Percentiles rank a stretch among this genome's conserved stretches.
phyloP scores from a whole-genome alignment of 2,113 vertebrate genomes.

The Lates calcarifer region DNA sequence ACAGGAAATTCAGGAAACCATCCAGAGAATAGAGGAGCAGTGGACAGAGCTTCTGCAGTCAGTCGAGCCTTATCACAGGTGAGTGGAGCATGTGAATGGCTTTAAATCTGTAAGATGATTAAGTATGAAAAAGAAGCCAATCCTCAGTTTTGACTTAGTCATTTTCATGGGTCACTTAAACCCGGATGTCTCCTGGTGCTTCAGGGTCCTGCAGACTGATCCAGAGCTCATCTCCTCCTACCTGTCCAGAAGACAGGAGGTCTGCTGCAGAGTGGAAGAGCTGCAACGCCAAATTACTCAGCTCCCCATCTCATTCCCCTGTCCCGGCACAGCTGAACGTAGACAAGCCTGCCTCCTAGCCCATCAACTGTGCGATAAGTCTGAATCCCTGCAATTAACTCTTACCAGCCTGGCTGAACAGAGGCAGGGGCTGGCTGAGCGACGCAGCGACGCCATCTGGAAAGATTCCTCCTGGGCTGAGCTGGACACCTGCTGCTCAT shows the following conservation, averaged over 20 bases:
- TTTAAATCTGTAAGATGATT: neutral
- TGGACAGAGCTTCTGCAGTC: constrained; percentile 6
- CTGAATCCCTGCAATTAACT: constrained; percentile 11
- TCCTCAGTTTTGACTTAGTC: neutral
- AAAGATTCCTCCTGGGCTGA: constrained; percentile 35
- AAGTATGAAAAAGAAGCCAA: accelerated
- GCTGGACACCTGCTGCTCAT: constrained; percentile 32
- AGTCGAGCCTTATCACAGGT: constrained; percentile 36
- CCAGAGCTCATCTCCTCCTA: constrained; percentile 24
- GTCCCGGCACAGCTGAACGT: constrained; percentile 27
- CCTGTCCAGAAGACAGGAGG: constrained; percentile 18
- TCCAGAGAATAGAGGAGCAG: constrained; percentile 24
- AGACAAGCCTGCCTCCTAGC: constrained; percentile 2
- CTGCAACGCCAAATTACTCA: constrained; percentile 39
- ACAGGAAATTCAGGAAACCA: constrained; percentile 35
- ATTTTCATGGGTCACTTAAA: neutral
- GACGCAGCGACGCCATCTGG: constrained; percentile 5
- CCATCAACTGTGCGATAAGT: constrained; percentile 34
- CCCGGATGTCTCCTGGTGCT: neutral
- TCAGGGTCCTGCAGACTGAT: constrained; percentile 33
- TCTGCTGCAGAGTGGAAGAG: constrained; percentile 23
- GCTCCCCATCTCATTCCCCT: constrained; percentile 44
- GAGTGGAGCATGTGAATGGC: neutral
- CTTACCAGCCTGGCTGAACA: constrained; percentile 28
- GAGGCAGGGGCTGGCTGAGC: constrained; percentile 15